Base-by-base conservation (phyloP, 2,113 vertebrate genomes). In the Herpailurus yagouaroundi region DNA sequence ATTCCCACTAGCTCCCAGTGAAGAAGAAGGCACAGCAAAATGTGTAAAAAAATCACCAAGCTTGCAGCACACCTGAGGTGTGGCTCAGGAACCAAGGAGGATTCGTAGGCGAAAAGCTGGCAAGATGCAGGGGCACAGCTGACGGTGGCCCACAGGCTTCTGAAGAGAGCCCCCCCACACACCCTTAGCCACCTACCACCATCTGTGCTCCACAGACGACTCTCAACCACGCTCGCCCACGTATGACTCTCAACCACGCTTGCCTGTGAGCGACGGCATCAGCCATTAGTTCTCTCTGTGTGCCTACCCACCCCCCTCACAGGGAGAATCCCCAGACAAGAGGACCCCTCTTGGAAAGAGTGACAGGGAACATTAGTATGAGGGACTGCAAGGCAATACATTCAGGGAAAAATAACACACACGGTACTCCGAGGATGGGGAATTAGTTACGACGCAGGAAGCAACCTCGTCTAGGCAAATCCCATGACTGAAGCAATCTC, bases 91-190 rank as follows among this genome's bases (percentile, higher is more conserved):
- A 95, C 36, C 77, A 64, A 88, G 76, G 69, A 97, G 60, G 64
- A 48, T 25, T n/a, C 0, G 95, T 97, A 69, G 98, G 98, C 19
- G 80, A 81, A 89, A 95, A 94, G 73, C 68, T 98, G 98, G 97
- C 97, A 97, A 95, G 97, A 98, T 16, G 60, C n/a, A 94, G 41
- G 74, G 95, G 81, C 66, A 90, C 97, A 98, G 97, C 97, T 98
- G 97, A 95, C 1, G 25, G 79, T 92, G 96, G 94, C 94, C 97
- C 95, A 98, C 96, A 86, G 71, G 89, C 80, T 95, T 97, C 90
- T 95, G 87, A 96, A 96, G 90, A 93, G 64, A 96, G 83, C 5
- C 81, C 89, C 94, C 64, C 5, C 81, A 48, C 94, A 82, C 63
- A 76, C 96, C 85, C 87, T 89, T 31, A 80, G 29, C 96, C 98